Evolutionary conservation across 1,140 invertebrate genomes (phyloP), one percentile per base, ranked within the genome.

Genomic region (Drosophila novamexicana): DNA sequence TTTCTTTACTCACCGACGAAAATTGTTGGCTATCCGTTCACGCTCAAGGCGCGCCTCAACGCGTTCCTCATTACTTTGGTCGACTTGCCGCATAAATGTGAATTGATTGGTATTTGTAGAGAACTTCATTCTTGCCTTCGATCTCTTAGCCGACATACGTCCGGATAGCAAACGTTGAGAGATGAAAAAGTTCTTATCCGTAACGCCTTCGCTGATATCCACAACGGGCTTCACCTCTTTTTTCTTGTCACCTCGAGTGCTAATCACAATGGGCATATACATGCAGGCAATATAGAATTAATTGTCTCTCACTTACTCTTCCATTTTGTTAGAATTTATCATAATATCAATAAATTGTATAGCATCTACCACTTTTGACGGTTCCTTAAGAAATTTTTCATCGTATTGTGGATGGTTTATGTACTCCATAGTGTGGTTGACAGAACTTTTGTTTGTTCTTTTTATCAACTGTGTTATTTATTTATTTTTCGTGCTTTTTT

Each of bases 1-100:
- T 42, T 8, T 29, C 6, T 36, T 14, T 3, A 22, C 56, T 0
- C 0, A 29, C 40, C 80, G 65, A 1, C 82, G 79, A 71, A 77
- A 89, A 9, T 61, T 75, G 1, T 75, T 65, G 4, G 83, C 83
- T 10, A 83, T 59, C 1, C 9, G 6, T 54, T 80, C 84, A 0
- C 83, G 67, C 10, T 83, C 59, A 1, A 18, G 7, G 0, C 73
- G 61, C 2, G 64, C 45, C 18, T 49, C 2, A 5, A 18, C 2
- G 4, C 80, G 69, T 16, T 74, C 10, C 6, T 71, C 47, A 0
- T 10, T 0, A 0, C 29, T 72, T 5, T 42, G 14, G 8, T 77
- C 66, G 1, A 83, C 49, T 61, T 88, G 83, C 0, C 77, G 73
- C 84, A 88, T 88, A 12, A 83, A 88, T 1, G 84, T 77, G 6